phyloP scores from a whole-genome alignment of 1,140 invertebrate species.

The Macrobrachium rosenbergii region DNA sequence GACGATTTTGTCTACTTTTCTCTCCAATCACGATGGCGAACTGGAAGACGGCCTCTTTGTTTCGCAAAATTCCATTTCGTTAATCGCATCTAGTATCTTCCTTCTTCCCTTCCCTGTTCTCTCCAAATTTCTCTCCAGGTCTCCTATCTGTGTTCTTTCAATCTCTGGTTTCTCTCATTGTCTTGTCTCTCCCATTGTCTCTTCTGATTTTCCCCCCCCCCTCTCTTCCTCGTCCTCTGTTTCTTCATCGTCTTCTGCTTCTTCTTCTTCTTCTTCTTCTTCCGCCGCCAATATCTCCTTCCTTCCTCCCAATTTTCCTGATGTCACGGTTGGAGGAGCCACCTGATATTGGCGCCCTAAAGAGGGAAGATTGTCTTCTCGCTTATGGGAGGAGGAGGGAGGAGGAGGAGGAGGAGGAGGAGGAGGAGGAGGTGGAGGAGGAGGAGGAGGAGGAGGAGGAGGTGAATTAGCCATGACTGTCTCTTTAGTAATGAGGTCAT shows the following conservation, averaged over 20 bases:
- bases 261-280: neutral
- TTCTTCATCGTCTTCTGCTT: neutral
- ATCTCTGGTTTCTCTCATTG: neutral
- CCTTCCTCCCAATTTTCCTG: neutral
- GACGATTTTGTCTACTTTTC: too few species aligned
- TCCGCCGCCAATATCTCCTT: neutral
- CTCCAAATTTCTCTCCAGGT: neutral
- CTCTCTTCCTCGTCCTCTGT: neutral
- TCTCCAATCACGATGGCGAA: too few species aligned
- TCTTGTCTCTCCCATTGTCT: slow-evolving; percentile 4
- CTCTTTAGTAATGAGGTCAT: too few species aligned
- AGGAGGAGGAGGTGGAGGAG: neutral
- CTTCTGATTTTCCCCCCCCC: neutral
- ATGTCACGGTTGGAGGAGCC: neutral
- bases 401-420: neutral
- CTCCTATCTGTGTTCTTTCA: too few species aligned
- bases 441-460: neutral
- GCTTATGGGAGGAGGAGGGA: neutral
- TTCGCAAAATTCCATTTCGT: too few species aligned
- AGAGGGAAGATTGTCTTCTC: neutral
- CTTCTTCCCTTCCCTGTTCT: neutral
- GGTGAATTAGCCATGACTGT: neutral
- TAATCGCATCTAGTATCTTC: neutral
- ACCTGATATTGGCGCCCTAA: too few species aligned
- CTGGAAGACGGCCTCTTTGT: too few species aligned